Base-by-base conservation (phyloP, 2,113 vertebrate species). In the Oncorhynchus gorbuscha region DNA sequence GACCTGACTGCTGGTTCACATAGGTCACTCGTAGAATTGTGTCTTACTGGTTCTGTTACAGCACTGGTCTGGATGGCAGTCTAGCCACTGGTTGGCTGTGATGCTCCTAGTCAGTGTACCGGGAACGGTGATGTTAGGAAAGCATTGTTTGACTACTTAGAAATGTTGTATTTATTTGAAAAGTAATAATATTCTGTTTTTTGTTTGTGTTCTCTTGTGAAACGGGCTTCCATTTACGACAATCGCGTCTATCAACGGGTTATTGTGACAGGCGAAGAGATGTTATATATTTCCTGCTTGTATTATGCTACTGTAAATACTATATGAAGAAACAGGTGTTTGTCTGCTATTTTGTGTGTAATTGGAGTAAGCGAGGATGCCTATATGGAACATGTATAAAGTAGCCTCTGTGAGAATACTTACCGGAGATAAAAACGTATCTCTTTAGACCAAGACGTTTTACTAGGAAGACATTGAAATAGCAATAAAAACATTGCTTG, bases 401-500 rank as follows among this genome's bases (percentile, higher is more conserved):
- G 86, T 83, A 71, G 79, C 35, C 39, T 70, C 45, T 70, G 67
- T 0, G 72, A 78, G 45, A 76, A 45, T 67, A 67, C 65, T 26
- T 64, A 9, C 22, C 5, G 3, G 61, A 64, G 20, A 64, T 64
- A 24, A 64, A 7, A 26, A 28, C 1, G 8, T 72, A 72, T 69
- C 73, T 79, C 39, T 83, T 78, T 79, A 68, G 9, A 55, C 12
- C 18, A 55, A 62, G 22, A 74, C 82, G 78, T 85, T 86, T 87
- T 83, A 72, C 45, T 74, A 73, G 69, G 72, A 81, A 75, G 66
- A 69, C 66, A 79, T 89, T 81, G 35, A 74, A 22, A 84, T 75
- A 86, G 89, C 90, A 92, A 91, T 89, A 88, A 90, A 55, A 90
- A 87, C 70, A 70, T 81, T 89, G 76, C 85, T 85, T 84, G 86